phyloP scores from a whole-genome alignment of 2,888 invertebrate species.

The Stenichneumon culpator region DNA sequence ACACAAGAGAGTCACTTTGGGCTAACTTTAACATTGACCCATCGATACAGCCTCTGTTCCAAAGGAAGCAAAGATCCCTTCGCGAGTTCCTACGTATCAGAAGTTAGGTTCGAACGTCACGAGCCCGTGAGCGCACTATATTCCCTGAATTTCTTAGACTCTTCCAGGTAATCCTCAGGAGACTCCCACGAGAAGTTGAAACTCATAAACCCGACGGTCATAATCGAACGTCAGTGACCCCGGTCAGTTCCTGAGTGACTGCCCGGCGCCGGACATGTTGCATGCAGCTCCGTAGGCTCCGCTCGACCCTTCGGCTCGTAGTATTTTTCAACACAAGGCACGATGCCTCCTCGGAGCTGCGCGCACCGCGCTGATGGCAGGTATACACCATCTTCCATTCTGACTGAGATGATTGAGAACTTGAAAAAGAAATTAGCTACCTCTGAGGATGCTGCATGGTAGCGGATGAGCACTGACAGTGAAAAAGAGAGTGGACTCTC shows the following conservation, averaged over 20 bases:
- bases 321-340: conserved; percentile 46
- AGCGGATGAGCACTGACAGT: conserved; percentile 51
- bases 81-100: neutral
- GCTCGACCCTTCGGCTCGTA: conserved; percentile 48
- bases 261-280: conserved; percentile 26
- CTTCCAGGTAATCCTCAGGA: conserved; percentile 31
- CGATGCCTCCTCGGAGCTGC: conserved; percentile 43
- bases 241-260: conserved; percentile 40
- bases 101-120: neutral
- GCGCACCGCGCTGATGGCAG: conserved; percentile 42
- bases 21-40: too few species aligned
- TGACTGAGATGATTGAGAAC: conserved; percentile 65
- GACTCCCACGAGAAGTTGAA: conserved; percentile 23
- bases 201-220: conserved; percentile 18
- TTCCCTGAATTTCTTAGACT: conserved; percentile 14
- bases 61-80: too few species aligned
- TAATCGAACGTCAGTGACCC: conserved; percentile 55
- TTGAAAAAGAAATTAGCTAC: conserved; percentile 65
- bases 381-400: conserved; percentile 45
- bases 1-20: too few species aligned
- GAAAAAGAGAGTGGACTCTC: conserved; percentile 34
- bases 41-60: too few species aligned
- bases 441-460: conserved; percentile 39
- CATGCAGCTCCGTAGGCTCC: conserved; percentile 18
- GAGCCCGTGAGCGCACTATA: neutral